phyloP scores from a whole-genome alignment of 2,888 invertebrate genomes.

The Drosophila anomalipes region DNA sequence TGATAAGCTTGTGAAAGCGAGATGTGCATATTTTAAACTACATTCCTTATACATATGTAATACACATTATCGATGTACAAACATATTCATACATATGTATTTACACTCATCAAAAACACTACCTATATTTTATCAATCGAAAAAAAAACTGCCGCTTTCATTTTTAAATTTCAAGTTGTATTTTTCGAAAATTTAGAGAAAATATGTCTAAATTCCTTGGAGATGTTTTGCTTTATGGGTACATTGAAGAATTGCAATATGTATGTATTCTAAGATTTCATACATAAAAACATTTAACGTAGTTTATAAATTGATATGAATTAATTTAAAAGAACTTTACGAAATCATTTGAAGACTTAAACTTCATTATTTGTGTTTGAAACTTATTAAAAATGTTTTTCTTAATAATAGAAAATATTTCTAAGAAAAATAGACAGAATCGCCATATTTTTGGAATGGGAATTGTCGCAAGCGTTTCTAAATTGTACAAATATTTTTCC shows the following conservation, averaged over 20 bases:
- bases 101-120: background rate
- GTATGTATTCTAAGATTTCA: background rate
- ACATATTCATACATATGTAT: background rate
- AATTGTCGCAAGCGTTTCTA: background rate
- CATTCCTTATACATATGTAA: conserved; percentile 6
- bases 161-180: background rate
- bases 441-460: no score
- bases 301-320: no score
- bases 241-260: no score
- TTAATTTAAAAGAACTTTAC: no score
- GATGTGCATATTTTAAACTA: conserved; percentile 34
- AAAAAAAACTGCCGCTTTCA: no score
- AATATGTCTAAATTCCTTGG: background rate
- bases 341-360: no score
- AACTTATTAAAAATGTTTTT: background rate
- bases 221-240: no score
- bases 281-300: background rate
- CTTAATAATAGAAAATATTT: background rate
- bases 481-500: background rate
- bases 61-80: conserved; percentile 2
- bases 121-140: background rate
- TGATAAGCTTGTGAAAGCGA: conserved; percentile 55
- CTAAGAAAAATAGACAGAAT: background rate
- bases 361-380: no score
- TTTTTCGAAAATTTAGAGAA: background rate